phyloP scores from a whole-genome alignment of 2,888 invertebrate genomes.

The Melanargia galathea region DNA sequence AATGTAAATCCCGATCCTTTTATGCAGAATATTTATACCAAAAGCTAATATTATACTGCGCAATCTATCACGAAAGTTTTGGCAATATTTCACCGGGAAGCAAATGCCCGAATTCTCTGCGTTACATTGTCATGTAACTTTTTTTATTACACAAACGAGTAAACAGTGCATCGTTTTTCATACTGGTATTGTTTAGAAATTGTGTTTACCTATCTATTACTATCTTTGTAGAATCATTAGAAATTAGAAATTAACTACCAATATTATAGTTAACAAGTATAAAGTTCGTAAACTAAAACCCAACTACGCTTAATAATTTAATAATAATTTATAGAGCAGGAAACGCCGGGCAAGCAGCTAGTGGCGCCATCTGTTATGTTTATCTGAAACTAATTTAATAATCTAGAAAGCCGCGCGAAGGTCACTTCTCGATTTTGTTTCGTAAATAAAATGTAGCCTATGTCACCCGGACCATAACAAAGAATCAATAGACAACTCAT shows the following conservation, averaged over 20 bases:
- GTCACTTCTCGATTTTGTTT: too few relatives aligned
- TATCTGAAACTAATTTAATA: too few relatives aligned
- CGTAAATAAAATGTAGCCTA: too few relatives aligned
- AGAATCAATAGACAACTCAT: too few relatives aligned
- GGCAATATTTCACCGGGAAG: constrained; percentile 34
- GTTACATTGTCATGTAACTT: constrained; percentile 20
- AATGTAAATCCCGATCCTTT: constrained; percentile 25
- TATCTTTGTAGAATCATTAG: not conserved
- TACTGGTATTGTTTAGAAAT: constrained; percentile 4
- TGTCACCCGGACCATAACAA: too few relatives aligned
- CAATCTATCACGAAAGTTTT: constrained; percentile 37
- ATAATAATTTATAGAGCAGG: too few relatives aligned
- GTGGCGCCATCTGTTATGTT: too few relatives aligned
- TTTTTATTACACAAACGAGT: constrained; percentile 13
- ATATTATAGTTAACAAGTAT: too few relatives aligned
- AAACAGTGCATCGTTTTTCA: constrained; percentile 22
- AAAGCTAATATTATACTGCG: constrained; percentile 33
- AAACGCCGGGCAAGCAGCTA: too few relatives aligned
- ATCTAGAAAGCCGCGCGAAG: too few relatives aligned
- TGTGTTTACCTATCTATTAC: not conserved
- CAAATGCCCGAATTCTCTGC: constrained; percentile 30
- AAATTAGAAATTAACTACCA: not conserved
- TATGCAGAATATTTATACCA: constrained; percentile 25
- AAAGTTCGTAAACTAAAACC: too few relatives aligned
- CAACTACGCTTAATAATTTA: too few relatives aligned